Evolutionary conservation across 2,888 invertebrate species (phyloP), one percentile per base, ranked within the genome.

Genomic region (Hermaeophaga mercurialis): DNA sequence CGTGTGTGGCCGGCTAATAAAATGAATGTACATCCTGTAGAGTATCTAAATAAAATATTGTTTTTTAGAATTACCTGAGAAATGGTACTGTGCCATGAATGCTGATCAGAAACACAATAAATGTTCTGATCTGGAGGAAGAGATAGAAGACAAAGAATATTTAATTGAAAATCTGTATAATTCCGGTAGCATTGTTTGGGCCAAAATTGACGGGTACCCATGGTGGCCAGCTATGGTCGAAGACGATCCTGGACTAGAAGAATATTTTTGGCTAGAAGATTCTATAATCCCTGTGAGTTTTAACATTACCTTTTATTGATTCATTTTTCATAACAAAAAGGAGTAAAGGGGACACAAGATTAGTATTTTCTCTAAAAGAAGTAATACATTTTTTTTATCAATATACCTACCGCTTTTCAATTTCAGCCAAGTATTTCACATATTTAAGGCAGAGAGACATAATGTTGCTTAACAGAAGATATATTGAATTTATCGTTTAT

Each of bases 151-250:
- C 3, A 80, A 83, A 59, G 79, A 80, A 36, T 82, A 82, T 54
- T 70, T 84, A 22, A 84, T 88, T 19, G 79, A 83, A 61, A 83
- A 82, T 64, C 73, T 78, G 56, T 88, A 82, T 66, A 81, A 84
- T 1, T 83, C 84, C 3, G 88, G 88, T 0, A 86, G 87, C 12
- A 64, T 89, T 31, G 88, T 88, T 0, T 85, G 86, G 84, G 88
- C 84, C 0, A 81, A 79, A 28, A 62, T 84, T 60, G 64, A 75
- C 0, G 85, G 85, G 17, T 86, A 80, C 77, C 87, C 87, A 1
- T 87, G 85, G 85, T 88, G 87, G 87, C 88, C 88, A 1, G 88
- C 83, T 1, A 85, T 89, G 80, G 82, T 89, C 0, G 87, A 87
- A 60, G 85, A 86, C 68, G 84, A 84, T 66, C 86, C 87, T 0